Conservation (phyloP, 2,797 vertebrate genomes). For the Bothrops alternatus region DNA sequence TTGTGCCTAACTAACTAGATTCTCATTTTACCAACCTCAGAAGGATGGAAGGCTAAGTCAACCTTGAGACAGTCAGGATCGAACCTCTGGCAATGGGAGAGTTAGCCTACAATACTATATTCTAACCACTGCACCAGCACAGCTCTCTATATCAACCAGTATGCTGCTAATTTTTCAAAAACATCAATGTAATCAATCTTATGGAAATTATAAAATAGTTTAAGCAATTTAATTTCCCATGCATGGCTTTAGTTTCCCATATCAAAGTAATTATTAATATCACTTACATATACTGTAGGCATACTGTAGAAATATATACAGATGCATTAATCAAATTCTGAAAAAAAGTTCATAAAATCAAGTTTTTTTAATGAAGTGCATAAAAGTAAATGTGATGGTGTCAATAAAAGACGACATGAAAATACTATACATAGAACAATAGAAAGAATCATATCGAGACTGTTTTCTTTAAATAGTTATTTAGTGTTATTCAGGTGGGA, state of each 20-base stretch:
- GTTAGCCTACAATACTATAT: not conserved
- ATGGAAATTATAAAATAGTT: slow-evolving; percentile 22
- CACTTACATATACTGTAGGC: not conserved
- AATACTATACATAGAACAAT: not conserved
- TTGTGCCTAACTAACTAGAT: not conserved
- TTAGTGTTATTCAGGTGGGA: not conserved
- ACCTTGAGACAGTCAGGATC: not conserved
- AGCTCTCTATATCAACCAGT: not conserved
- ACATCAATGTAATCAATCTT: slow-evolving; percentile 15
- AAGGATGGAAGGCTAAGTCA: not conserved
- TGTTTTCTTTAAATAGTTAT: not conserved
- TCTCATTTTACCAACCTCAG: not conserved
- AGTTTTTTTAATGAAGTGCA: slow-evolving; percentile 14
- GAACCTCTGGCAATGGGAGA: not conserved
- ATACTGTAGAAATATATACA: not conserved
- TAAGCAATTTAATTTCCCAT: not conserved
- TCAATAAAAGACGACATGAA: not conserved
- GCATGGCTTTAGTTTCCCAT: not conserved
- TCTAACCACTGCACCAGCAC: not conserved
- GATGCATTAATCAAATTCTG: not conserved
- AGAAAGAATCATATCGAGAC: not conserved
- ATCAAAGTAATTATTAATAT: not conserved
- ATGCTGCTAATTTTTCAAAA: not conserved
- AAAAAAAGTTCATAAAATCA: not conserved
- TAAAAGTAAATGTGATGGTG: not conserved